Evolutionary conservation across 2,888 invertebrate species (phyloP).

Genomic region (Tromatobia lineatoria): DNA sequence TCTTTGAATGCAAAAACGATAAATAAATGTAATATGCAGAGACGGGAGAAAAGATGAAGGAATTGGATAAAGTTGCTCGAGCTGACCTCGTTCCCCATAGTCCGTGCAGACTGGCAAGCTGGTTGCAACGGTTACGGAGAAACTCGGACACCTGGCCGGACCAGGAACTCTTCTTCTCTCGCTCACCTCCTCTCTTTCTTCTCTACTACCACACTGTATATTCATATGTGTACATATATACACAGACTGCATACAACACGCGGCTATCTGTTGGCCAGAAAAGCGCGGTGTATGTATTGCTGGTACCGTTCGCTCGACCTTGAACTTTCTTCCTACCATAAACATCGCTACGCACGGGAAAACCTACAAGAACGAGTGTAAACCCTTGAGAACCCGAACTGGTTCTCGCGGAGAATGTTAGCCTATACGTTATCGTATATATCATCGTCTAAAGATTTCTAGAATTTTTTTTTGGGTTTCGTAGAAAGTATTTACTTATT

Average conservation of each 20-base stretch:
- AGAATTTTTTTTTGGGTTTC: not conserved
- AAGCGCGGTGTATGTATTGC: conserved; percentile 62
- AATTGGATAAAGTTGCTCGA: conserved; percentile 57
- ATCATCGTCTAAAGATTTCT: not conserved
- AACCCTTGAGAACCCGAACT: conserved; percentile 23
- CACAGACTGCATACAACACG: conserved; percentile 13
- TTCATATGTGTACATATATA: conserved; percentile 11
- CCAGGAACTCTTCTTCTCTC: conserved; percentile 72
- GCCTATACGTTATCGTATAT: not conserved
- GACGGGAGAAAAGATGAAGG: conserved; percentile 45
- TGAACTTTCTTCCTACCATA: conserved; percentile 70
- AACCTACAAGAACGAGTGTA: conserved; percentile 23
- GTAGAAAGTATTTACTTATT: not conserved
- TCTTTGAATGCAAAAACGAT: not conserved
- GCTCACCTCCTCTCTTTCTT: conserved; percentile 60
- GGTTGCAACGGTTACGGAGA: conserved; percentile 70
- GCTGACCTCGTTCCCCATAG: conserved; percentile 66
- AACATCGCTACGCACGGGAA: conserved; percentile 48
- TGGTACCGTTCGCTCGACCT: conserved; percentile 72
- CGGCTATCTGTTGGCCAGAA: conserved; percentile 54
- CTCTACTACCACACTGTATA: conserved; percentile 41
- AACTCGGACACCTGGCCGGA: conserved; percentile 74
- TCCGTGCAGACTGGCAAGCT: conserved; percentile 51
- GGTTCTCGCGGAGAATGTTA: not conserved
- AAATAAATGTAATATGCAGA: conserved; percentile 30